Conservation (phyloP, 2,888 invertebrate genomes). For the Lepidonotus clava region DNA sequence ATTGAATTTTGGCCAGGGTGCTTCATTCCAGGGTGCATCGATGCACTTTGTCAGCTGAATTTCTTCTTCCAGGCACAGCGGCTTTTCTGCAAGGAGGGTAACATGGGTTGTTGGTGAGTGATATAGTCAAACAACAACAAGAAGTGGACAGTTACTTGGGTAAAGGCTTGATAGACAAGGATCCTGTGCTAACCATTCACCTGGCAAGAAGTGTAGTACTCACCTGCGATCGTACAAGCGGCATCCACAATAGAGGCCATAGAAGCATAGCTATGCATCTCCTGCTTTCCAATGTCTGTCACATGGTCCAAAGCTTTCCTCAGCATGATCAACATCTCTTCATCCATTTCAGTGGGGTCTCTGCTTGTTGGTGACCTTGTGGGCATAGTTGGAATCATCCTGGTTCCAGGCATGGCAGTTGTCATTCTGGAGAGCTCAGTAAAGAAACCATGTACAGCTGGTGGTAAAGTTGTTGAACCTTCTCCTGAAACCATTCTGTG, state of each 20-base stretch:
- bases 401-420: background rate
- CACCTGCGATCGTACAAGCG: background rate
- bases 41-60: background rate
- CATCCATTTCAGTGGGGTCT: background rate
- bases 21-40: background rate
- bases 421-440: background rate
- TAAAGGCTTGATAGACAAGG: background rate
- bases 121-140: too few relatives aligned
- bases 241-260: background rate
- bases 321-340: background rate
- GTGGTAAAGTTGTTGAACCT: too few relatives aligned
- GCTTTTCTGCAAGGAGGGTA: background rate
- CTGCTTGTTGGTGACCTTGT: background rate
- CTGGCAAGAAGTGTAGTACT: background rate
- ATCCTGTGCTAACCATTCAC: background rate
- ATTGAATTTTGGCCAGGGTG: background rate
- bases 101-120: background rate
- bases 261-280: background rate
- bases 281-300: background rate
- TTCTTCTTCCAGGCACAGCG: background rate
- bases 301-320: background rate
- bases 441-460: too few relatives aligned
- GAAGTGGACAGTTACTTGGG: background rate
- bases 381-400: background rate
- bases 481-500: too few relatives aligned